Base-by-base conservation (phyloP, 2,113 vertebrate genomes). In the Micronisus gabar region DNA sequence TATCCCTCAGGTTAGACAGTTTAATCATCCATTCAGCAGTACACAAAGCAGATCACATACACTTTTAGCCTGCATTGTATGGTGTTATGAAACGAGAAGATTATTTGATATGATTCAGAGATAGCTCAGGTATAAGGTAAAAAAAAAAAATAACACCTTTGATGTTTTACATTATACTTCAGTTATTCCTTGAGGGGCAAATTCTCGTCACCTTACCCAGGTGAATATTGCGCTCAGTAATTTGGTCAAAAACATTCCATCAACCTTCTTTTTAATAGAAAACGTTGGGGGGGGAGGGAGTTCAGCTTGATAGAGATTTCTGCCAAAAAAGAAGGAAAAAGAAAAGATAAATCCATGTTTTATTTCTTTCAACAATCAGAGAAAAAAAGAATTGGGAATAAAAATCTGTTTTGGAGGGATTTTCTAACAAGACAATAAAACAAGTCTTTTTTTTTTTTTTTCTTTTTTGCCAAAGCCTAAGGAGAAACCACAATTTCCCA, bases 41-140 rank as follows among this genome's bases (percentile, higher is more conserved):
- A 95, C 93, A 97, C 94, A 96, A 97, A 96, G 96, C 96, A 97
- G 90, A 97, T 97, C 96, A 95, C 93, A 97, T 95, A 96, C 93
- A 95, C 94, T 95, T 95, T 91, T 75, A 96, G 96, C 93, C 96
- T 93, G 91, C 93, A 97, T 97, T 95, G 97, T 97, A 94, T 65
- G 73, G 81, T 94, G 94, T 96, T 96, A 97, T 96, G 97, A 97
- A 96, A 96, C 1, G 86, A 93, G 89, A 93, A 96, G 97, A 97
- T 97, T 97, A 95, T 97, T 97, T 97, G 94, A 97, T 97, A 96
- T 91, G 95, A 97, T 97, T 97, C 96, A 97, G 96, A 97, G 97
- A 96, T 97, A 97, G 95, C 91, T 94, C 86, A 95, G 29, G 91
- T 96, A 97, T 93, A 97, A 91, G 66, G 87, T 66, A 38, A 72